Base-by-base conservation (phyloP, 2,888 invertebrate species). In the Listrodromus nycthemerus region DNA sequence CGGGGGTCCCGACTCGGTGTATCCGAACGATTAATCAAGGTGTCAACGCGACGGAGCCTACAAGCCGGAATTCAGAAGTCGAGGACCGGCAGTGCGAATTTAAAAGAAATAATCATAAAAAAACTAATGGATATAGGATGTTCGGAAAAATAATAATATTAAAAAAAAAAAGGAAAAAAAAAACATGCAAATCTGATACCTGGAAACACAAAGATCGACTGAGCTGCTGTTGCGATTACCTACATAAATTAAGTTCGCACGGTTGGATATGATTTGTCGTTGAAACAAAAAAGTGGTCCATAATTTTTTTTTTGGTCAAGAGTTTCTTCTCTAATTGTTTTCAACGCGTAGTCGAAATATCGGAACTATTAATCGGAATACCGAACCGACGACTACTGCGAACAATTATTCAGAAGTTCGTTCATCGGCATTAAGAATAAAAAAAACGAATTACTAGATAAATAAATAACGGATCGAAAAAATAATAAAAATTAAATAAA, bases 21-120 rank as follows among this genome's bases (percentile, higher is more conserved):
- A 24, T 4, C 21, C 4, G 21, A 24, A 55, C 66, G 66, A 37
- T 45, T 16, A 41, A 66, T 66, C 45, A 41, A 21, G 45, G 45
- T 66, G 45, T 66, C 66, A 66, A 37, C 55, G 55, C 24, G 24
- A 55, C 55, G 55, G 24, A 24, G 55, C 55, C 24, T 24, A 10
- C 21, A 55, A 55, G 55, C 24, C 10, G 55, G 24, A 55, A 55
- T 55, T 55, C 21, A 55, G 24, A 55, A 24, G 55, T 55, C 21
- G 21, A 21, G 7, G 21, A 37, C 8, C 2, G 37, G 37, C 2
- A 2, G 50, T 7, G n/a, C 19, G 50, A 50, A 52, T 37, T 37
- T 21, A 52, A 52, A 52, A 50, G 3, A 52, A 52, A 10, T 8
- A 21, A 37, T 37, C 8, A 37, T 37, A 37, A 37, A 2, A 37